These are phyloP conservation scores for Morpho deidamia DNA, from an alignment of 2,888 invertebrate species.

Conservation along the genomic window DNA sequence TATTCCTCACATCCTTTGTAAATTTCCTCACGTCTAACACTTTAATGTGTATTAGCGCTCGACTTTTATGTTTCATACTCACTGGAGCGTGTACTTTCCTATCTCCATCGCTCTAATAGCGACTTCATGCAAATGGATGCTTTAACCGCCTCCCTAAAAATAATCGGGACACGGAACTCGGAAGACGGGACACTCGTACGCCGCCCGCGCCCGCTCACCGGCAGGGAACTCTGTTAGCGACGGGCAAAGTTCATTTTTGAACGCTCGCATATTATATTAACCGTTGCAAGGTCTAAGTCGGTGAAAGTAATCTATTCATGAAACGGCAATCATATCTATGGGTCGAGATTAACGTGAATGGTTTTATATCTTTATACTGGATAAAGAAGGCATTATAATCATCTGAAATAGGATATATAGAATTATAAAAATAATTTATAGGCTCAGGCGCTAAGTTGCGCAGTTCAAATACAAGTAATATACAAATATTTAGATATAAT, in stretches of 20 bases:
- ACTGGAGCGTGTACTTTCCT: neutral
- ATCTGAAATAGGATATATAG: too few species aligned
- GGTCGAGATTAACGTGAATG: too few species aligned
- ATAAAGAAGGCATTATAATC: too few species aligned
- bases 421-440: too few species aligned
- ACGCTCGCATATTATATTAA: neutral
- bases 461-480: too few species aligned
- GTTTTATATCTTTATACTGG: neutral
- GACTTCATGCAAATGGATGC: slow-evolving; percentile 12
- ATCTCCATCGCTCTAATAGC: slow-evolving; percentile 4
- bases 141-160: slow-evolving; percentile 12
- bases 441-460: too few species aligned
- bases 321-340: too few species aligned
- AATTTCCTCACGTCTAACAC: slow-evolving; percentile 5
- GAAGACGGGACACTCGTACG: slow-evolving; percentile 14
- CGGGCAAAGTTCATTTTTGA: neutral
- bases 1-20: neutral
- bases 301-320: too few species aligned
- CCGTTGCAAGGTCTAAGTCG: too few species aligned
- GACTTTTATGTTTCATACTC: slow-evolving; percentile 1
- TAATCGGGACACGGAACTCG: slow-evolving; percentile 17
- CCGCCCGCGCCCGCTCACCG: neutral
- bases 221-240: neutral
- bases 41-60: neutral
- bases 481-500: too few species aligned